Percentiles rank a stretch among this genome's conserved stretches.
Conservation (phyloP, 2,888 invertebrate genomes). For the Amiota minor region DNA sequence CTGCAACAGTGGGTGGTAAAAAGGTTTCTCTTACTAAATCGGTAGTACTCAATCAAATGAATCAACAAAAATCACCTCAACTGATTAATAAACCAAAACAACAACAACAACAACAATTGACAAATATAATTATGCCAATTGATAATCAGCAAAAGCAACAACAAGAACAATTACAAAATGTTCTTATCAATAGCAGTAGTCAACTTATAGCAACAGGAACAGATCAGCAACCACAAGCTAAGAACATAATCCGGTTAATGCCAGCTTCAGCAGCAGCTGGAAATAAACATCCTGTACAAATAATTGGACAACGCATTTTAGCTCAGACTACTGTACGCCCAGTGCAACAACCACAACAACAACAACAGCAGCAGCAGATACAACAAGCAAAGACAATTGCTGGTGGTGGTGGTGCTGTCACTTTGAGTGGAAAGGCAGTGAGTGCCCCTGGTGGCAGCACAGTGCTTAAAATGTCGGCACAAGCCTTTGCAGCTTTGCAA, state of each 20-base stretch:
- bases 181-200: conserved; percentile 26
- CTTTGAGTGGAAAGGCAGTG: conserved; percentile 32
- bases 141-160: conserved; percentile 47
- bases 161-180: conserved; percentile 4
- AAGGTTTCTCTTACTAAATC: conserved; percentile 67
- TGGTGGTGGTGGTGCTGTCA: neutral
- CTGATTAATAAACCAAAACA: conserved; percentile 43
- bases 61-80: conserved; percentile 39
- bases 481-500: conserved; percentile 69
- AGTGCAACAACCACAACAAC: conserved; percentile 52
- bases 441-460: conserved; percentile 56
- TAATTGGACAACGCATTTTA: conserved; percentile 60
- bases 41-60: conserved; percentile 62
- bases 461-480: conserved; percentile 70
- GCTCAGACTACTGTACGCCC: conserved; percentile 56
- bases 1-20: conserved; percentile 52
- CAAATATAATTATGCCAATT: conserved; percentile 39
- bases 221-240: conserved; percentile 50
- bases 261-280: conserved; percentile 45
- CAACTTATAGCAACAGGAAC: conserved; percentile 15
- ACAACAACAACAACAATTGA: conserved; percentile 42
- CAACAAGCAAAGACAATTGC: conserved; percentile 12
- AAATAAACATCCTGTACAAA: conserved; percentile 47
- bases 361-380: neutral
- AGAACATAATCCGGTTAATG: conserved; percentile 62